These are phyloP conservation scores for Pissodes strobi DNA, from an alignment of 1,140 invertebrate genomes.

Conservation along the genomic window DNA sequence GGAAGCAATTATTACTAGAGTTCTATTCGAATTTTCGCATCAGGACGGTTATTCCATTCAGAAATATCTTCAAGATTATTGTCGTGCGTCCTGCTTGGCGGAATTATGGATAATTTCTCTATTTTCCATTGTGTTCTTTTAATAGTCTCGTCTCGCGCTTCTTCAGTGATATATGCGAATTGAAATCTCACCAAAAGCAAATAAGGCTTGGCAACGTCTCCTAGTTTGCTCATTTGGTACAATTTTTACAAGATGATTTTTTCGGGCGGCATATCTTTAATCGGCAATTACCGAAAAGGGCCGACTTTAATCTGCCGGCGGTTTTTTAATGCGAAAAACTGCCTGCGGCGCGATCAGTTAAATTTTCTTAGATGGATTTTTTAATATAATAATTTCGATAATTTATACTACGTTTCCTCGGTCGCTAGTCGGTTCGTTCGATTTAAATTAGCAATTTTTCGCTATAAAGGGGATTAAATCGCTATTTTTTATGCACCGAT, in stretches of 20 bases:
- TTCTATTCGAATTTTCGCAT: conserved; percentile 24
- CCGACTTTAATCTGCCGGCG: conserved; percentile 13
- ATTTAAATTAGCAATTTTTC: conserved; percentile 53
- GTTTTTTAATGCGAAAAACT: conserved; percentile 31
- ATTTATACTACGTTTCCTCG: conserved; percentile 61
- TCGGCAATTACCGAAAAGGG: conserved; percentile 18
- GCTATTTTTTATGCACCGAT: conserved; percentile 42
- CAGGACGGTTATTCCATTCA: conserved; percentile 26
- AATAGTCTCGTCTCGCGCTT: too few relatives aligned
- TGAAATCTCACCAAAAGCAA: too few relatives aligned
- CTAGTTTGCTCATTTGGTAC: too few relatives aligned
- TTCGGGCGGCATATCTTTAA: too few relatives aligned
- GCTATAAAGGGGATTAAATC: conserved; percentile 54
- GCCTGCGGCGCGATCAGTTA: conserved; percentile 38
- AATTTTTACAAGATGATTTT: too few relatives aligned
- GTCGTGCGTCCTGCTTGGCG: conserved; percentile 10
- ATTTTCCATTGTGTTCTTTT: conserved; percentile 14
- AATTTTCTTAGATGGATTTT: conserved; percentile 66
- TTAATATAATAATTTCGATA: conserved; percentile 72
- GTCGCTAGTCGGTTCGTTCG: conserved; percentile 48
- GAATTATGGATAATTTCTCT: conserved; percentile 23
- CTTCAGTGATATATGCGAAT: too few relatives aligned
- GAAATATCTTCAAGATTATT: conserved; percentile 23
- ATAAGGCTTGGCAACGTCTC: too few relatives aligned
- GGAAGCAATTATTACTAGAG: conserved; percentile 32